A percentile compares a stretch with the other conserved stretches of the same genome.
Conservation (phyloP, 1,140 invertebrate species). For the Acyrthosiphon pisum region DNA sequence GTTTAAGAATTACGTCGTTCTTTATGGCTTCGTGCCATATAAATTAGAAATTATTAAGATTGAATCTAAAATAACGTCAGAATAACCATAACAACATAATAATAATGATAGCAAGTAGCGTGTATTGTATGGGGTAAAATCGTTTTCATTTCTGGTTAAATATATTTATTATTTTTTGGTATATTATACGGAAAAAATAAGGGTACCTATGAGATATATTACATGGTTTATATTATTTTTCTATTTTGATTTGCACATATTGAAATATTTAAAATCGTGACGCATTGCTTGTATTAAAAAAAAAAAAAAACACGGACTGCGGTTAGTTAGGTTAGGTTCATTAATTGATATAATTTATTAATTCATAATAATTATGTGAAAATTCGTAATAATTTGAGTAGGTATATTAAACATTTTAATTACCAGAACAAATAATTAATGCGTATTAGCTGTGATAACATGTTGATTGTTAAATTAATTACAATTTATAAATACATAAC, state of each 20-base stretch:
- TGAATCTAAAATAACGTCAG: neutral
- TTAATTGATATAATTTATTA: neutral
- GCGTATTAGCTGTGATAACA: too few relatives aligned
- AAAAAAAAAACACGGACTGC: neutral
- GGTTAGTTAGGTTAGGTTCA: too few relatives aligned
- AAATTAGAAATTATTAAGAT: slow-evolving; percentile 18
- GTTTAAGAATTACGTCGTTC: slow-evolving; percentile 18
- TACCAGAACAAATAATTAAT: neutral
- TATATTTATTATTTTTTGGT: neutral
- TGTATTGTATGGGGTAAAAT: neutral
- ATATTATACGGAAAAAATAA: neutral
- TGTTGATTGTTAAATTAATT: too few relatives aligned
- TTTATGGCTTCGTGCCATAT: neutral
- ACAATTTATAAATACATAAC: neutral
- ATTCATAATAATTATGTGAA: neutral
- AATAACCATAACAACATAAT: neutral
- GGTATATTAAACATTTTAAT: neutral
- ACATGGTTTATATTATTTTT: neutral
- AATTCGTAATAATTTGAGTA: neutral
- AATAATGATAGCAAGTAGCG: neutral
- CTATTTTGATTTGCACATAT: neutral
- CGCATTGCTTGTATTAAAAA: neutral
- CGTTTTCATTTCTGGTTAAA: neutral
- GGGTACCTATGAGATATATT: neutral
- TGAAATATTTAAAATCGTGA: neutral